Conservation (phyloP, 2,888 invertebrate genomes). For the Dolichomitus sp. region DNA sequence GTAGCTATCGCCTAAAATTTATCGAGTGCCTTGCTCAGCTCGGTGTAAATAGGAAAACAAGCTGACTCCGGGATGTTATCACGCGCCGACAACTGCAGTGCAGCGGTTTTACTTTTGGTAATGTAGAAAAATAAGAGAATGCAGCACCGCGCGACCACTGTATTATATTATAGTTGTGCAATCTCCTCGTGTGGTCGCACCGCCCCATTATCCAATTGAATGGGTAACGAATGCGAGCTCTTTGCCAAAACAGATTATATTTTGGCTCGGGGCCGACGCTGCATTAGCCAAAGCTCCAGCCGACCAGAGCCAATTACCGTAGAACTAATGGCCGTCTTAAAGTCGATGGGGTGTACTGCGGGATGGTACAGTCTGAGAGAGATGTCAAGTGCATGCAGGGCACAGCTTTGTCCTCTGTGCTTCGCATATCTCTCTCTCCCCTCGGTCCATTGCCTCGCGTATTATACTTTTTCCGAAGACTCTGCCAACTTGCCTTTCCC, state of each 20-base stretch:
- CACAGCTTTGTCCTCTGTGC: conserved; percentile 35
- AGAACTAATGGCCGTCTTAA: conserved; percentile 63
- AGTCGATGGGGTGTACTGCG: conserved; percentile 58
- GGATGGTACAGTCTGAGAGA: conserved; percentile 16
- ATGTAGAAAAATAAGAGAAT: conserved; percentile 22
- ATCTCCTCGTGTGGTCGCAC: conserved; percentile 28
- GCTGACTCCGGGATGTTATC: neutral
- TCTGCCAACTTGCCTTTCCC: conserved; percentile 42
- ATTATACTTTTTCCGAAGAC: conserved; percentile 36
- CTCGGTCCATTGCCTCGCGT: conserved; percentile 61
- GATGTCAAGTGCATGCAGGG: conserved; percentile 49
- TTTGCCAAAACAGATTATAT: conserved; percentile 69
- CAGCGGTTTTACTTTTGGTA: neutral
- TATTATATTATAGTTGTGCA: conserved; percentile 5
- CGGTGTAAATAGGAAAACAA: conserved; percentile 3
- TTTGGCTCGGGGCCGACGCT: conserved; percentile 66
- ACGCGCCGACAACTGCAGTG: conserved; percentile 14
- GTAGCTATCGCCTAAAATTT: neutral
- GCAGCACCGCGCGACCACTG: conserved; percentile 4
- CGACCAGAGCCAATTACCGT: conserved; percentile 62
- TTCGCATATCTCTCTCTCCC: conserved; percentile 37
- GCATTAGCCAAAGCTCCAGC: conserved; percentile 56
- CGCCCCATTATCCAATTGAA: conserved; percentile 66
- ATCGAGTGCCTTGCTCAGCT: neutral
- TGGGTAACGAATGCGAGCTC: conserved; percentile 67